phyloP scores from a whole-genome alignment of 1,140 invertebrate genomes.

The Probaryconus sp. region DNA sequence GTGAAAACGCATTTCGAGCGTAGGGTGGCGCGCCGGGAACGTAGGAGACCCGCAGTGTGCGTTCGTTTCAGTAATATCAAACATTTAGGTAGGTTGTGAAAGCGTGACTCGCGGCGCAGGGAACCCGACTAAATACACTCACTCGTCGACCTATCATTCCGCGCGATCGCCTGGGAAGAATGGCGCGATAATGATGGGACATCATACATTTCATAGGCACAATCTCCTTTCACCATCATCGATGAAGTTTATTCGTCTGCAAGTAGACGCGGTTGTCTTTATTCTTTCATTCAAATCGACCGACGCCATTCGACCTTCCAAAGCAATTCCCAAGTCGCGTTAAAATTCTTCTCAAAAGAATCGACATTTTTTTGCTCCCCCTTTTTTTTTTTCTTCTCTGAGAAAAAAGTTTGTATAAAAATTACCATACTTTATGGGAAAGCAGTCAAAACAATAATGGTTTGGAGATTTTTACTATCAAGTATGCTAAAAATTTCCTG shows the following conservation, averaged over 20 bases:
- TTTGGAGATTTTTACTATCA: too few relatives aligned
- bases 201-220: constrained; percentile 69
- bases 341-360: too few relatives aligned
- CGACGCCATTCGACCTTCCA: too few relatives aligned
- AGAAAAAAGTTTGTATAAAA: too few relatives aligned
- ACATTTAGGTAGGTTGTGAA: constrained; percentile 72
- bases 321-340: too few relatives aligned
- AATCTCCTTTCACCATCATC: constrained; percentile 56
- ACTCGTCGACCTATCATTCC: constrained; percentile 74
- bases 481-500: too few relatives aligned
- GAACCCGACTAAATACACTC: constrained; percentile 73
- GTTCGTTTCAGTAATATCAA: constrained; percentile 70
- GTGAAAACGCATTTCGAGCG: constrained; percentile 76
- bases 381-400: too few relatives aligned
- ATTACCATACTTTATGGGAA: too few relatives aligned
- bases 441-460: too few relatives aligned
- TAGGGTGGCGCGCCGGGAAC: too few relatives aligned
- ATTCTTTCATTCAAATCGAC: constrained; percentile 60
- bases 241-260: constrained; percentile 59
- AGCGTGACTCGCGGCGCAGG: constrained; percentile 65
- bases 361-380: too few relatives aligned
- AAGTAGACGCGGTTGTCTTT: constrained; percentile 47
- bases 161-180: constrained; percentile 72
- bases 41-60: constrained; percentile 50
- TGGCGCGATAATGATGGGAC: constrained; percentile 72